Evolutionary conservation across 35 echinoderm and acorn worm genomes (phyloP).

Genomic region (Stichopus chloronotus): DNA sequence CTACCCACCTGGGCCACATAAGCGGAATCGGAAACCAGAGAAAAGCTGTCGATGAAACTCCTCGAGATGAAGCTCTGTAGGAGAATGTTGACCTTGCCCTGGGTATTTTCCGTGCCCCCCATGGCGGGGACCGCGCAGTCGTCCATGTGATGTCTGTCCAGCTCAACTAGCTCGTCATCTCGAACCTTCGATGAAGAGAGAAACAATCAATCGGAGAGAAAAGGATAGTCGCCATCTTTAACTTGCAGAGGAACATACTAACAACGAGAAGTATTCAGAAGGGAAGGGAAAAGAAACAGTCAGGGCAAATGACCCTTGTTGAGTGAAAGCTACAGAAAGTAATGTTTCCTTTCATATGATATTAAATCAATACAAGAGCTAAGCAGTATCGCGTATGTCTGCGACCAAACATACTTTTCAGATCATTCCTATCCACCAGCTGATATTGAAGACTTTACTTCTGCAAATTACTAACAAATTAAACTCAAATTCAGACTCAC

Average conservation of each 20-base stretch:
- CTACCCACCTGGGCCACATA: conserved; percentile 91
- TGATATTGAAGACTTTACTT: too few relatives aligned
- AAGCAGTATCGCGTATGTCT: too few relatives aligned
- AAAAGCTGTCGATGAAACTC: conserved; percentile 89
- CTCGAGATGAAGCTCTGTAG: conserved; percentile 84
- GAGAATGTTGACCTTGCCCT: conserved; percentile 92
- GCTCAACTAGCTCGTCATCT: conserved; percentile 88
- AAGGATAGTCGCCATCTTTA: background rate
- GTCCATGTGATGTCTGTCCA: conserved; percentile 79
- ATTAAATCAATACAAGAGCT: background rate
- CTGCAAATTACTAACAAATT: too few relatives aligned
- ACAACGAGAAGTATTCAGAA: background rate
- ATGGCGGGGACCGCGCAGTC: conserved; percentile 83
- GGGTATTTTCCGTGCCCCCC: conserved; percentile 89
- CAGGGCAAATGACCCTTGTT: background rate
- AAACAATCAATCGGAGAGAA: background rate
- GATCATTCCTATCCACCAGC: too few relatives aligned
- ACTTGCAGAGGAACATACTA: background rate
- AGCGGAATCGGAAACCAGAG: conserved; percentile 86
- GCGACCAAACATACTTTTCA: too few relatives aligned
- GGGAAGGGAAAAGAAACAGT: background rate
- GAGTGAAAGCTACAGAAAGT: too few relatives aligned
- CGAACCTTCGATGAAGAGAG: conserved; percentile 69
- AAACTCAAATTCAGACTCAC: conserved; percentile 9
- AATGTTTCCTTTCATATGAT: background rate